Evolutionary conservation across 2,113 vertebrate genomes (phyloP).

Genomic region (Pteronura brasiliensis): DNA sequence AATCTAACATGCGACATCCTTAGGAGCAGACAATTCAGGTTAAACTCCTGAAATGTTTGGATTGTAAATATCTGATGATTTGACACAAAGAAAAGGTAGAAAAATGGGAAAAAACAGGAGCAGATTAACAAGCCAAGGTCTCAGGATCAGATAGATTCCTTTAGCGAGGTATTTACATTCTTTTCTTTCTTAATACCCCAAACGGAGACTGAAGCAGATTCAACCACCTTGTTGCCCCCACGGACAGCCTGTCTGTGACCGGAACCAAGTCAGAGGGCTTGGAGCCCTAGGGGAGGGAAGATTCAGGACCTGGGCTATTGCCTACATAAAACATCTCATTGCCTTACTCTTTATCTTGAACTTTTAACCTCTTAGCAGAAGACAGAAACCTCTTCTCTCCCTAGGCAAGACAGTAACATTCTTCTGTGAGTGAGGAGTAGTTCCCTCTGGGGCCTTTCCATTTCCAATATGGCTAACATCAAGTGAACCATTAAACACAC

Average conservation of each 20-base stretch:
- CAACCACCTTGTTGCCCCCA: background rate
- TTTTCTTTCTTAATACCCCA: background rate
- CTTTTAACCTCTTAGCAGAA: background rate
- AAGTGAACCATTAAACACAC: background rate
- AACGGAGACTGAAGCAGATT: background rate
- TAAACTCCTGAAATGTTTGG: background rate
- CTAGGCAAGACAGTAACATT: background rate
- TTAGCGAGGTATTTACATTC: background rate
- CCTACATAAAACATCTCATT: background rate
- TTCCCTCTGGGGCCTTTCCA: background rate
- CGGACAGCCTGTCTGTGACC: background rate
- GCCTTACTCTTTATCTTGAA: background rate
- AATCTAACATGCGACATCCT: background rate
- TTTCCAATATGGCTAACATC: background rate
- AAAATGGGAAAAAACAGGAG: background rate
- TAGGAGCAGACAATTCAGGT: background rate
- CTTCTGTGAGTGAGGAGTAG: background rate
- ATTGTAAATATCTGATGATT: background rate
- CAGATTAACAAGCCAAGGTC: background rate
- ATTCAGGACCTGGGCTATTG: background rate
- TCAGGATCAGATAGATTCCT: background rate
- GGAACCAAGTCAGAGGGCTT: background rate
- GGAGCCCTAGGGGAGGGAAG: background rate
- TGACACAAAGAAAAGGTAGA: background rate
- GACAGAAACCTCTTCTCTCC: background rate